Percentiles rank a stretch among this genome's conserved stretches.
phyloP scores from a whole-genome alignment of 2,113 vertebrate species.

The Tachuris rubrigastra region DNA sequence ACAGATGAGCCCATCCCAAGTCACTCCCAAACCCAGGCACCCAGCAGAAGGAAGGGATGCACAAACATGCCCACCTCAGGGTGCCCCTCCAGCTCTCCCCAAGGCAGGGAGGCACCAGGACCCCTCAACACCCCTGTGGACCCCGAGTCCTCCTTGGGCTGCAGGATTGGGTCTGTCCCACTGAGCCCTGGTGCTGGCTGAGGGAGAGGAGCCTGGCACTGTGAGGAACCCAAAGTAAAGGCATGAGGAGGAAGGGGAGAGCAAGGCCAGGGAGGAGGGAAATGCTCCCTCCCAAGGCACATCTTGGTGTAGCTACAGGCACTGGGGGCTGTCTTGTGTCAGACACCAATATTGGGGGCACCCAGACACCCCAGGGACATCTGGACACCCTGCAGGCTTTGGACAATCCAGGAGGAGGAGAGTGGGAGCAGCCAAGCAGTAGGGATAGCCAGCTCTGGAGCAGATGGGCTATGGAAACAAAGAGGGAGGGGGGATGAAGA shows the following conservation, averaged over 20 bases:
- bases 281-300: fast-evolving
- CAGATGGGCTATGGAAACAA: fast-evolving
- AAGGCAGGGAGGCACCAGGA: background rate
- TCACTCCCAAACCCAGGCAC: fast-evolving
- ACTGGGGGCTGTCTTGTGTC: background rate
- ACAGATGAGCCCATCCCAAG: background rate
- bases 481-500: background rate
- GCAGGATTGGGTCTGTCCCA: background rate
- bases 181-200: background rate
- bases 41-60: fast-evolving
- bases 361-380: too few relatives aligned
- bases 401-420: background rate
- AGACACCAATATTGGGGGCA: background rate
- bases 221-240: background rate
- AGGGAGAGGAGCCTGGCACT: fast-evolving
- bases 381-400: background rate
- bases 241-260: background rate
- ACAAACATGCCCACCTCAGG: fast-evolving
- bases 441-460: background rate
- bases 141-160: background rate
- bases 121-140: too few relatives aligned
- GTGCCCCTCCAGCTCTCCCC: background rate
- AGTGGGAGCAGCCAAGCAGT: background rate
- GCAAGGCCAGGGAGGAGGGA: background rate
- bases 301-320: fast-evolving